Conservation (phyloP, 2,888 invertebrate species). For the Tuberolachnus salignus region DNA sequence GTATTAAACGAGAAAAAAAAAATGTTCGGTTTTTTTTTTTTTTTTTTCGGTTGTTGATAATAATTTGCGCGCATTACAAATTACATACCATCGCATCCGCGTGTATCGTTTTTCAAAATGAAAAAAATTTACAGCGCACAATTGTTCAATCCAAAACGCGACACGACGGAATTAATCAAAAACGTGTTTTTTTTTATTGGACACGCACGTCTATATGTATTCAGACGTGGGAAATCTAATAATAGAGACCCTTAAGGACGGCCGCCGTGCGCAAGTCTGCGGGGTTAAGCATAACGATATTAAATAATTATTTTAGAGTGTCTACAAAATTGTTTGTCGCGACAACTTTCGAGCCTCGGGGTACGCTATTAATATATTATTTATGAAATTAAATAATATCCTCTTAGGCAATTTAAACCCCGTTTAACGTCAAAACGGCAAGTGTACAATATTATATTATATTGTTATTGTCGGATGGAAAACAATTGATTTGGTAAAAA, state of each 20-base stretch:
- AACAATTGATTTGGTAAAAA: too few relatives aligned
- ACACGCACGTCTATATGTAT: neutral
- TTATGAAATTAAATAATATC: neutral
- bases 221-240: conserved; percentile 5
- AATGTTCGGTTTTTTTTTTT: neutral
- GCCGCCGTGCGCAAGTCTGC: too few relatives aligned
- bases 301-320: conserved; percentile 5
- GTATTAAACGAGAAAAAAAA: too few relatives aligned
- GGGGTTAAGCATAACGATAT: neutral
- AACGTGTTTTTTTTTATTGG: neutral
- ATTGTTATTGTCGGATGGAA: too few relatives aligned
- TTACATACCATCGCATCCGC: too few relatives aligned
- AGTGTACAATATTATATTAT: too few relatives aligned
- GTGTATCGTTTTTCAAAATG: too few relatives aligned
- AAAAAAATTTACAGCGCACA: neutral
- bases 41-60: neutral
- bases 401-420: too few relatives aligned
- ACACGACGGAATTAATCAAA: neutral
- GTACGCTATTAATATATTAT: neutral
- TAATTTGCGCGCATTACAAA: too few relatives aligned
- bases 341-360: neutral
- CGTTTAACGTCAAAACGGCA: too few relatives aligned
- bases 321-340: neutral
- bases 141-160: neutral
- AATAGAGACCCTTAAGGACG: neutral